Conservation (phyloP, 2,797 vertebrate species). For the Neosalanx taihuensis region DNA sequence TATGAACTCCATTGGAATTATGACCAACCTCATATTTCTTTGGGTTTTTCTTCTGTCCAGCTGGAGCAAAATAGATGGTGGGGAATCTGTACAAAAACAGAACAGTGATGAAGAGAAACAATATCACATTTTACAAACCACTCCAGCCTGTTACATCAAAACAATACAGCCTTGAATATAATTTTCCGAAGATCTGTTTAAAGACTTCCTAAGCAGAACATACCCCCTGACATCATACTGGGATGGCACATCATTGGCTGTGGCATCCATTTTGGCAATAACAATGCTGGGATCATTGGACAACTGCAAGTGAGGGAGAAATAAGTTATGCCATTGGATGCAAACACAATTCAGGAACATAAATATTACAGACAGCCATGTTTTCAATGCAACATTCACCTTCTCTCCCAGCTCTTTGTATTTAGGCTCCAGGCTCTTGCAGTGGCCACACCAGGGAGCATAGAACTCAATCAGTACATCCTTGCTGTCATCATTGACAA, state of each 20-base stretch:
- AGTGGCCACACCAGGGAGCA: slow-evolving; percentile 98
- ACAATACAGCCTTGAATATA: not conserved
- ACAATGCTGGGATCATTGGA: slow-evolving; percentile 84
- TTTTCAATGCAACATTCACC: slow-evolving; percentile 65
- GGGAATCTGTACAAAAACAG: slow-evolving; percentile 81
- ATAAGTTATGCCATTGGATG: not conserved
- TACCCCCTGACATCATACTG: slow-evolving; percentile 97
- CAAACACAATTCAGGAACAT: not conserved
- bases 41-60: slow-evolving; percentile 89
- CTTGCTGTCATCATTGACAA: slow-evolving; percentile 92
- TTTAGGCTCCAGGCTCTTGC: slow-evolving; percentile 97
- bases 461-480: slow-evolving; percentile 98
- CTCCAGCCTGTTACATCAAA: not conserved
- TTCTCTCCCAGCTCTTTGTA: slow-evolving; percentile 95
- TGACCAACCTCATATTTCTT: slow-evolving; percentile 94
- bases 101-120: not conserved
- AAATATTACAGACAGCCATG: not conserved
- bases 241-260: slow-evolving; percentile 95
- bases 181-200: not conserved
- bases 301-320: slow-evolving; percentile 72
- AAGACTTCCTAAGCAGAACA: slow-evolving; percentile 43
- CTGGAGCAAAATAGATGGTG: slow-evolving; percentile 92
- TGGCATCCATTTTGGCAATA: slow-evolving; percentile 99
- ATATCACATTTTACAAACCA: not conserved
- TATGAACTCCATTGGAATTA: not conserved